Conservation (phyloP, 2,888 invertebrate genomes). For the Tipula vernalis region DNA sequence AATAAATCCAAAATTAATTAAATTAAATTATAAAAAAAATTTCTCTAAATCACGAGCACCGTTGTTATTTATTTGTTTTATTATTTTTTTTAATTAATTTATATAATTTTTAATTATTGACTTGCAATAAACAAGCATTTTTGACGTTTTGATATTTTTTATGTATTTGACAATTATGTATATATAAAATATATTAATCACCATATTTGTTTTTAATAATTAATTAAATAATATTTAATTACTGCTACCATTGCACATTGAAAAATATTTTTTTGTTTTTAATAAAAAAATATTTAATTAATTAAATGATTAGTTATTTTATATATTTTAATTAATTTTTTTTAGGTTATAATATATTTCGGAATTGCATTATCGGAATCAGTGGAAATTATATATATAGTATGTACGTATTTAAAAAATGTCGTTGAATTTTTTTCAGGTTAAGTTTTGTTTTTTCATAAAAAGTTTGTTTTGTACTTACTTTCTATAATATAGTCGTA, state of each 20-base stretch:
- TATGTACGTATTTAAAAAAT: background rate
- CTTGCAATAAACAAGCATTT: conserved; percentile 6
- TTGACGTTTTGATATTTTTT: background rate
- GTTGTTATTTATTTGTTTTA: background rate
- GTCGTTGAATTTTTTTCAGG: background rate
- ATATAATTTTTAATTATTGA: background rate
- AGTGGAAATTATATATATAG: background rate
- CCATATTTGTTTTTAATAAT: background rate
- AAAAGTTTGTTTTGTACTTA: background rate
- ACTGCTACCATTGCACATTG: conserved; percentile 4
- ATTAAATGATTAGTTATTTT: background rate
- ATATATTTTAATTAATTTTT: background rate
- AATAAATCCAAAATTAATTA: conserved; percentile 6
- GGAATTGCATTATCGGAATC: background rate
- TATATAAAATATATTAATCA: background rate
- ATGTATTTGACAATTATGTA: background rate
- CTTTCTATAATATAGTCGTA: conserved; percentile 1
- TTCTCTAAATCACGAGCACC: conserved; percentile 9
- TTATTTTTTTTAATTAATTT: background rate
- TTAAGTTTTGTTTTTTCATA: background rate
- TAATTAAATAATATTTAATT: conserved; percentile 4
- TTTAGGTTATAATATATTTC: background rate
- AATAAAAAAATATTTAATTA: background rate
- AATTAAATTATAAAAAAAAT: background rate
- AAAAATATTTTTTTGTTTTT: background rate